Percentiles rank a stretch among this genome's conserved stretches.
phyloP scores from a whole-genome alignment of 2,888 invertebrate species.

The Dynastes hyllus region DNA sequence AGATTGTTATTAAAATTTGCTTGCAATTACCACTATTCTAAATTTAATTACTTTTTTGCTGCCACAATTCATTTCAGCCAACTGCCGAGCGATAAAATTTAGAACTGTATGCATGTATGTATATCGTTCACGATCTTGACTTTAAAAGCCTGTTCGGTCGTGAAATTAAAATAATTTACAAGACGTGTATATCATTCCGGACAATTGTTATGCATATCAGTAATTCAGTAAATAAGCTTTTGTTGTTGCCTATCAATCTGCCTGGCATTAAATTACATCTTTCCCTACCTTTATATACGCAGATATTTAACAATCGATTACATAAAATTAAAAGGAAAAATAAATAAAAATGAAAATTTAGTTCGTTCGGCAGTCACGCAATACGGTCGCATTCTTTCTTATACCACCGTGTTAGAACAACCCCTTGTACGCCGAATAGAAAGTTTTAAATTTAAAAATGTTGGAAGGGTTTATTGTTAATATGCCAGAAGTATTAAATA shows the following conservation, averaged over 20 bases:
- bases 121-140: constrained; percentile 26
- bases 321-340: constrained; percentile 40
- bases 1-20: not conserved
- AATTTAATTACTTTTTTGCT: constrained; percentile 15
- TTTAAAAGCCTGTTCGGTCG: constrained; percentile 7
- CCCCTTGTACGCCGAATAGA: constrained; percentile 18
- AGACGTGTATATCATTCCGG: constrained; percentile 6
- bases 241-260: constrained; percentile 26
- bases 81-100: constrained; percentile 12
- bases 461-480: constrained; percentile 27
- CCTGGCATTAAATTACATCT: constrained; percentile 21
- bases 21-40: not conserved
- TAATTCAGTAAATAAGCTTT: constrained; percentile 44
- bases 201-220: constrained; percentile 39
- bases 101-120: not conserved
- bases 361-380: constrained; percentile 33
- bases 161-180: constrained; percentile 23
- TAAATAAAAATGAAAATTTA: constrained; percentile 40
- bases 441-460: constrained; percentile 40
- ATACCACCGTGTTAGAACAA: not conserved
- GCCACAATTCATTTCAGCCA: not conserved
- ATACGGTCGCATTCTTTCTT: constrained; percentile 6
- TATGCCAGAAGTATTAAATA: constrained; percentile 36
- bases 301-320: constrained; percentile 40
- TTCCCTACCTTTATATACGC: not conserved